phyloP scores from a whole-genome alignment of 2,888 invertebrate genomes.

The Altica lythri region DNA sequence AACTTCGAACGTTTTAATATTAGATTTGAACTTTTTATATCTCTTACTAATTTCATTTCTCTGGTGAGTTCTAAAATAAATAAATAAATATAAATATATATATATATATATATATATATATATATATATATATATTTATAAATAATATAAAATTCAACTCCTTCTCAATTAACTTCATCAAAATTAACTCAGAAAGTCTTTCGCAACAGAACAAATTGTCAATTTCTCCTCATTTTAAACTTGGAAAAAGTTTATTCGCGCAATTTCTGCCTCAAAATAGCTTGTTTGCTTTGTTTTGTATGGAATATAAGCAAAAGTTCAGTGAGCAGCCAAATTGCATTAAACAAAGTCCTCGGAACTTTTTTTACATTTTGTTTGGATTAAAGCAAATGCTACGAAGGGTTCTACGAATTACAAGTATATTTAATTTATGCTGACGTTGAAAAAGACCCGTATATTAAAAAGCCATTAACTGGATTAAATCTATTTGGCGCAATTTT shows the following conservation, averaged over 20 bases:
- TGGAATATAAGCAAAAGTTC: constrained; percentile 4
- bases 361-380: not conserved
- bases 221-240: constrained; percentile 4
- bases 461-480: no score
- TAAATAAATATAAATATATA: no score
- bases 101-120: no score
- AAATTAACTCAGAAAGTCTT: no score
- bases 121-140: no score
- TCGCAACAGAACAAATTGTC: constrained; percentile 7
- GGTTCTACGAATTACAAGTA: not conserved
- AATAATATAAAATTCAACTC: no score
- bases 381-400: not conserved
- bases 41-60: no score
- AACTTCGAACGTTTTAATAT: no score
- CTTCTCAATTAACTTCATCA: no score
- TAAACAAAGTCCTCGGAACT: constrained; percentile 3
- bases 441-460: not conserved
- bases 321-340: constrained; percentile 7
- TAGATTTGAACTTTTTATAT: no score
- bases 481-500: no score
- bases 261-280: constrained; percentile 10
- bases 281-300: constrained; percentile 10
- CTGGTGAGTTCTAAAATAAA: no score
- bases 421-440: not conserved
- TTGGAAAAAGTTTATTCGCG: constrained; percentile 7